A percentile compares a stretch with the other conserved stretches of the same genome.
Evolutionary conservation across 2,113 vertebrate species (phyloP).

Genomic region (Sprattus sprattus): DNA sequence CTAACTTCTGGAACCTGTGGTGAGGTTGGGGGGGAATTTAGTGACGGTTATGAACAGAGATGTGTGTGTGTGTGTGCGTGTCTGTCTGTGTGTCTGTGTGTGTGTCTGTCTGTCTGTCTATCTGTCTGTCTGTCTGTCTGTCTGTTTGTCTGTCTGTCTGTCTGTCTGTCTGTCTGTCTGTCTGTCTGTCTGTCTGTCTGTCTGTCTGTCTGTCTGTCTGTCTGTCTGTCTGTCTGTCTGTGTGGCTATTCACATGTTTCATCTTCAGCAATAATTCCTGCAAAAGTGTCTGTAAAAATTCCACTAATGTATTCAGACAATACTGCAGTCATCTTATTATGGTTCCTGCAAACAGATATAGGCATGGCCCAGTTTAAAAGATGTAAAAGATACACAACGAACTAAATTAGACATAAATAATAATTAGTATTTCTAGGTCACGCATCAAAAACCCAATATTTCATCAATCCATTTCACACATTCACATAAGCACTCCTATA

Average conservation of each 20-base stretch:
- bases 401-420: not conserved
- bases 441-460: not conserved
- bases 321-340: not conserved
- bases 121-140: no score
- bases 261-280: not conserved
- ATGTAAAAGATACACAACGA: not conserved
- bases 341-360: not conserved
- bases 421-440: not conserved
- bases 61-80: constrained; percentile 18
- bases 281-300: no score
- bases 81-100: constrained; percentile 24
- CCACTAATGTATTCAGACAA: not conserved
- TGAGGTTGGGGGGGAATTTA: constrained; percentile 3
- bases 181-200: no score
- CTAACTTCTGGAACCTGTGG: constrained; percentile 90
- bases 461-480: not conserved
- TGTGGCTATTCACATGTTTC: not conserved
- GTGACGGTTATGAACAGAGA: not conserved
- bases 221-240: not conserved
- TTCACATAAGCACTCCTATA: not conserved
- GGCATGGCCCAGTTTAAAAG: not conserved
- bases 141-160: no score
- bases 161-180: no score
- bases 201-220: not conserved
- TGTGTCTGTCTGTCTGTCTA: not conserved